These are phyloP conservation scores for Loripinus fragilis DNA, from an alignment of 2,888 invertebrate species.

Conservation along the genomic window DNA sequence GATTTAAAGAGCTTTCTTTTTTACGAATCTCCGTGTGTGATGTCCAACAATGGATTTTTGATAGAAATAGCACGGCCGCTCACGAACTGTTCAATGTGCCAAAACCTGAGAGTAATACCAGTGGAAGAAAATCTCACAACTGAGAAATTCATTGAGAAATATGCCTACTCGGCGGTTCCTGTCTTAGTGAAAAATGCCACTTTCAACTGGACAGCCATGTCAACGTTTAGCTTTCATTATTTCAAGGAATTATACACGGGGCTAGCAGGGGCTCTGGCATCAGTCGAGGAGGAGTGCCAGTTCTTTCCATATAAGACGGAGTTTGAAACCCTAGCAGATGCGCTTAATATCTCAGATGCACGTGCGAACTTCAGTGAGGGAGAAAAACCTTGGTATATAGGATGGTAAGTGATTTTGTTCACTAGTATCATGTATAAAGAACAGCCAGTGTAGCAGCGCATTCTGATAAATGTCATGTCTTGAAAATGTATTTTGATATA, in stretches of 20 bases:
- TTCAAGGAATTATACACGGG: constrained; percentile 89
- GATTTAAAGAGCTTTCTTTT: constrained; percentile 17
- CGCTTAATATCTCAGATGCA: constrained; percentile 90
- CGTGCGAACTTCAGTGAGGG: constrained; percentile 88
- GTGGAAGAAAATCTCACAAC: constrained; percentile 88
- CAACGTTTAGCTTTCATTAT: constrained; percentile 91
- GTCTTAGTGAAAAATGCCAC: constrained; percentile 94
- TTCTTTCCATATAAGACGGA: constrained; percentile 97
- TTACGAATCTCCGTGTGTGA: constrained; percentile 54
- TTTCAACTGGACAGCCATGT: constrained; percentile 90
- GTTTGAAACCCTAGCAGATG: constrained; percentile 90
- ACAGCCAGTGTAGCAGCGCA: too few species aligned
- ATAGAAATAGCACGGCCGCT: constrained; percentile 88
- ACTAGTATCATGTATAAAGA: too few species aligned
- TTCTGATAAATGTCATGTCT: too few species aligned
- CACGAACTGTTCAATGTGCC: constrained; percentile 91
- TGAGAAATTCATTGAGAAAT: constrained; percentile 88
- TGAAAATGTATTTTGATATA: too few species aligned
- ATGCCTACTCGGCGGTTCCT: constrained; percentile 91
- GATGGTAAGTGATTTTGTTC: constrained; percentile 85
- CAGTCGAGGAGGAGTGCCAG: constrained; percentile 88
- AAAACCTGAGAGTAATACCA: constrained; percentile 87
- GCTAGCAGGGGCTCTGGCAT: constrained; percentile 81
- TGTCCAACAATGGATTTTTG: constrained; percentile 62
- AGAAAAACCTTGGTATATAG: constrained; percentile 89